Conservation (phyloP, 2,888 invertebrate species). For the Ceriagrion tenellum region DNA sequence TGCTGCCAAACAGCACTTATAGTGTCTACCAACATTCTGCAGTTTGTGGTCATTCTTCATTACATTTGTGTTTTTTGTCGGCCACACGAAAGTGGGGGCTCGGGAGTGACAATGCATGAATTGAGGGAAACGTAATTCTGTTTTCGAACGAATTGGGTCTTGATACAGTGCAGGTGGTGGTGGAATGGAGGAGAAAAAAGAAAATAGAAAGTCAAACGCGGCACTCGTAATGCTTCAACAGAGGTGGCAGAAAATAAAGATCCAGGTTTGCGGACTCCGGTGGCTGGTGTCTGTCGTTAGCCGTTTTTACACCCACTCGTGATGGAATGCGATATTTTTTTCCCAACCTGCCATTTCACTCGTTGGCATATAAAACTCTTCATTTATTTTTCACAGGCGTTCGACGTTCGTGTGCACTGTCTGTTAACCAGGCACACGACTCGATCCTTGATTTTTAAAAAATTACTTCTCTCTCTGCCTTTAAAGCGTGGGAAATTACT, state of each 20-base stretch:
- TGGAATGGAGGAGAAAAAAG: background rate
- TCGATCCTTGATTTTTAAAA: background rate
- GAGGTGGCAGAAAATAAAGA: conserved; percentile 23
- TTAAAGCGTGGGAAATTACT: background rate
- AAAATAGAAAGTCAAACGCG: conserved; percentile 21
- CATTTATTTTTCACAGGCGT: background rate
- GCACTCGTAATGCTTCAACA: background rate
- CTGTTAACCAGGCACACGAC: background rate
- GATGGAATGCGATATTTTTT: background rate
- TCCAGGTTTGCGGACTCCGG: background rate
- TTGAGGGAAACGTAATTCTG: background rate
- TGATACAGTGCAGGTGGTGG: background rate
- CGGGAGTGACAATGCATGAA: background rate
- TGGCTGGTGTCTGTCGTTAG: background rate
- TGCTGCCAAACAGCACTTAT: background rate
- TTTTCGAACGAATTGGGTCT: conserved; percentile 1
- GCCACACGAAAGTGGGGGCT: background rate
- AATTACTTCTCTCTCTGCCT: background rate
- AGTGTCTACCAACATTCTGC: background rate
- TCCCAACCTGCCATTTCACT: background rate
- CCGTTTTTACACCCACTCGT: background rate
- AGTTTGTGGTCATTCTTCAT: background rate
- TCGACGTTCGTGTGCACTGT: background rate
- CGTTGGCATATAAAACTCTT: background rate
- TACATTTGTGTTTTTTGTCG: background rate